Evolutionary conservation across 2,888 invertebrate species (phyloP).

Genomic region (Chalcis sispes): DNA sequence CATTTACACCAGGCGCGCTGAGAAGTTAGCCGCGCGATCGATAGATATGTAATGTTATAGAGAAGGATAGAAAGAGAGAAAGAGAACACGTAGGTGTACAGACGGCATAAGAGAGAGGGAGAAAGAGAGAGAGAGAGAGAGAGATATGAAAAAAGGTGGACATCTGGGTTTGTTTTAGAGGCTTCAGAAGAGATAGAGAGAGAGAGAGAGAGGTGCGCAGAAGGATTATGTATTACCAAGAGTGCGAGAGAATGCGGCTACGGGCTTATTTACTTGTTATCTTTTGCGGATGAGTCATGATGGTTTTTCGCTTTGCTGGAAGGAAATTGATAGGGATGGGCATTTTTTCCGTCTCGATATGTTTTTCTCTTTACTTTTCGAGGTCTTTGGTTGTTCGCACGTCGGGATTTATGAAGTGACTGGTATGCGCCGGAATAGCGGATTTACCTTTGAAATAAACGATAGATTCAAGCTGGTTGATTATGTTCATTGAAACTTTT

Average conservation of each 20-base stretch:
- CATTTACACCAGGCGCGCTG: constrained; percentile 39
- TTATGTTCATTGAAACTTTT: no score
- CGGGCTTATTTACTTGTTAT: constrained; percentile 51
- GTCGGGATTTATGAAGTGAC: constrained; percentile 31
- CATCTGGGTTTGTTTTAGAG: constrained; percentile 53
- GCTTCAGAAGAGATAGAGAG: constrained; percentile 20
- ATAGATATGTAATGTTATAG: constrained; percentile 35
- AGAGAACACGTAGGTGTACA: constrained; percentile 1
- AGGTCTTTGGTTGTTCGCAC: not conserved
- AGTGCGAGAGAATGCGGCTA: constrained; percentile 4
- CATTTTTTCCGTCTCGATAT: not conserved
- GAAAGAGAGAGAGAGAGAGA: constrained; percentile 23
- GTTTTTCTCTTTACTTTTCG: not conserved
- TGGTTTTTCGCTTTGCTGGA: constrained; percentile 30
- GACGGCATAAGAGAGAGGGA: not conserved
- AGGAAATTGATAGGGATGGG: constrained; percentile 45
- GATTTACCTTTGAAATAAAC: not conserved
- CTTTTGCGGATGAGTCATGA: constrained; percentile 45
- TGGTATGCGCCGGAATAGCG: not conserved
- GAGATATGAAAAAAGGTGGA: constrained; percentile 41
- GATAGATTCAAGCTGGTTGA: not conserved
- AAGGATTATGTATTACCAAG: constrained; percentile 32
- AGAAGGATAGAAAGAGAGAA: constrained; percentile 11
- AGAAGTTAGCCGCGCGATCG: constrained; percentile 25
- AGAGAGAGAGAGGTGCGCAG: not conserved